Conservation (phyloP, 2,113 vertebrate genomes). For the Gobius niger region DNA sequence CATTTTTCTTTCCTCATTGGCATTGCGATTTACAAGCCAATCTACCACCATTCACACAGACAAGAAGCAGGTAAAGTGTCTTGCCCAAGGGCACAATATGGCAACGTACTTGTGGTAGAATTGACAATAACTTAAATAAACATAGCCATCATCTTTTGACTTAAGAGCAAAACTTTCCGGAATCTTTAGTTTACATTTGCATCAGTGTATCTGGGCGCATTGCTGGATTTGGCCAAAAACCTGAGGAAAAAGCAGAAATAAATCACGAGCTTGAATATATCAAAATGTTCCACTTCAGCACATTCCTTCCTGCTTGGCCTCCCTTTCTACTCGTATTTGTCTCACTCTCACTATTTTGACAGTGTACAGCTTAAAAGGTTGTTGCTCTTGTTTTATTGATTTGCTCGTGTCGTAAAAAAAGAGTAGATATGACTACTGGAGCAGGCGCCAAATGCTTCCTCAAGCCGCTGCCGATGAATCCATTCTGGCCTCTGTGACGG, state of each 20-base stretch:
- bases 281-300: not conserved
- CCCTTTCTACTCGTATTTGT: not conserved
- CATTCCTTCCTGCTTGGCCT: not conserved
- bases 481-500: not conserved
- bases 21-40: too few species aligned
- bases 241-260: not conserved
- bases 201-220: not conserved
- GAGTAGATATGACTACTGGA: conserved; percentile 3
- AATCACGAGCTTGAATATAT: not conserved
- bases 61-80: too few species aligned
- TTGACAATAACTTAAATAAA: too few species aligned
- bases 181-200: not conserved
- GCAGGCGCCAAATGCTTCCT: not conserved
- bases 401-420: not conserved
- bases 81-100: too few species aligned
- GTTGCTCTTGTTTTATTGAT: conserved; percentile 14
- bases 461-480: conserved; percentile 14
- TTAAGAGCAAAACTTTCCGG: too few species aligned
- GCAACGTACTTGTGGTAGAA: too few species aligned
- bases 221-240: not conserved
- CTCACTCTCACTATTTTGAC: conserved; percentile 17
- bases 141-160: too few species aligned
- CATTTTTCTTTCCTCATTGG: too few species aligned
- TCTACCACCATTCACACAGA: too few species aligned
- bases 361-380: conserved; percentile 2